Percentiles rank a stretch among this genome's conserved stretches.
Conservation (phyloP, 2,113 vertebrate species). For the Motacilla tschutschensis region DNA sequence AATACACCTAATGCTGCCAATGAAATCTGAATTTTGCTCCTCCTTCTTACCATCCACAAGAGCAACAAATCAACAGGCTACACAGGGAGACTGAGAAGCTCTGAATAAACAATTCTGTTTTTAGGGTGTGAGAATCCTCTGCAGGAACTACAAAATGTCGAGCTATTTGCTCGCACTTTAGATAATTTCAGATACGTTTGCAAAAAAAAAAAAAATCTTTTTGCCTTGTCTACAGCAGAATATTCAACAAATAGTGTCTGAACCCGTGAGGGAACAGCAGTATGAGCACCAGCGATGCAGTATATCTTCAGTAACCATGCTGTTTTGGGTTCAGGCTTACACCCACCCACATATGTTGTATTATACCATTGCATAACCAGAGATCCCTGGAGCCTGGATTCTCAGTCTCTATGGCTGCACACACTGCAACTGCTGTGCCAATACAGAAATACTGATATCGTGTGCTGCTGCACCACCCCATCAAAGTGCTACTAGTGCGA, state of each 20-base stretch:
- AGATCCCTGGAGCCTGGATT: constrained; percentile 38
- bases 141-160: constrained; percentile 32
- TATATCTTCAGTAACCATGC: constrained; percentile 38
- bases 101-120: constrained; percentile 17
- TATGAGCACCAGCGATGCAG: constrained; percentile 24
- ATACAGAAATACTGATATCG: background rate
- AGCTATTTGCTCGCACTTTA: constrained; percentile 2
- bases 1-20: background rate
- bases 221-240: constrained; percentile 14
- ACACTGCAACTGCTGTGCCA: constrained; percentile 27
- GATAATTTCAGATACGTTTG: constrained; percentile 2
- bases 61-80: constrained; percentile 34
- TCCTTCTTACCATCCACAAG: background rate
- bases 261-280: constrained; percentile 9
- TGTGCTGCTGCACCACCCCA: background rate
- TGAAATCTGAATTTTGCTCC: constrained; percentile 5
- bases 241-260: constrained; percentile 17
- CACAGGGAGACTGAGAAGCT: background rate
- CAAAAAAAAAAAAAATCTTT: background rate
- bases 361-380: constrained; percentile 55
- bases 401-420: constrained; percentile 50
- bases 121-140: constrained; percentile 31
- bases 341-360: constrained; percentile 66
- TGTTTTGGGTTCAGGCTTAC: constrained; percentile 62
- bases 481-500: constrained; percentile 11